Base-by-base conservation (phyloP, 2,113 vertebrate species). In the Carettochelys insculpta region DNA sequence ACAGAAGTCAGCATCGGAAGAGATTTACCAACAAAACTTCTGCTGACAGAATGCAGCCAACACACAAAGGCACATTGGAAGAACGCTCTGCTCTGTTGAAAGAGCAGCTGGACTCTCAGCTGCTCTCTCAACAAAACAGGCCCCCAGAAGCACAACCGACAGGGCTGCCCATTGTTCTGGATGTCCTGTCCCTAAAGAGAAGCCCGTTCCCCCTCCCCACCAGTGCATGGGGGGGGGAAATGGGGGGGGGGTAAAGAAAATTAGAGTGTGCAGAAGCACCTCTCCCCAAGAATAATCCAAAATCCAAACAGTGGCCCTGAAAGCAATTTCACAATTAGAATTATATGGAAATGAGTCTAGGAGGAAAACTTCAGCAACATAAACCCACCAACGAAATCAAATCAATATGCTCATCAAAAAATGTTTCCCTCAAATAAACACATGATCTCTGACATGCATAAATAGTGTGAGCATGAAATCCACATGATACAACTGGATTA, bases 401-500 rank as follows among this genome's bases (percentile, higher is more conserved):
- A 68, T 65, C 61, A 68, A 86, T n/a, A 91, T 24, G 11, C 17
- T 68, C 34, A 85, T 76, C 1, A 85, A 80, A 89, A 92, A 88
- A 13, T 29, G 25, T 29, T 56, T 77, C 90, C 38, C 34, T 19
- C n/a, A 93, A 71, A 84, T 78, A 27, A 77, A 61, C 79, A 83
- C 38, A 85, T 86, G 87, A 93, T 89, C 80, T 93, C 83, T 65
- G 58, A 84, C 9, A 20, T 2, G 65, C 90, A 10, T 68, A 94
- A 90, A 54, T 76, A n/a, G 83, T 85, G 50, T 41, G 51, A 25
- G 79, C 43, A 78, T 11, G 47, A 77, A 94, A 92, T 47, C 90
- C 80, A 89, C 19, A 68, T 61, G 53, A 91, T 92, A 90, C 47
- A 94, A 92, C 48, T 77, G 85, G 68, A 90, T 92, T 93, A 90